Base-by-base conservation (phyloP, 2,888 invertebrate genomes). In the Masnerella sp. region DNA sequence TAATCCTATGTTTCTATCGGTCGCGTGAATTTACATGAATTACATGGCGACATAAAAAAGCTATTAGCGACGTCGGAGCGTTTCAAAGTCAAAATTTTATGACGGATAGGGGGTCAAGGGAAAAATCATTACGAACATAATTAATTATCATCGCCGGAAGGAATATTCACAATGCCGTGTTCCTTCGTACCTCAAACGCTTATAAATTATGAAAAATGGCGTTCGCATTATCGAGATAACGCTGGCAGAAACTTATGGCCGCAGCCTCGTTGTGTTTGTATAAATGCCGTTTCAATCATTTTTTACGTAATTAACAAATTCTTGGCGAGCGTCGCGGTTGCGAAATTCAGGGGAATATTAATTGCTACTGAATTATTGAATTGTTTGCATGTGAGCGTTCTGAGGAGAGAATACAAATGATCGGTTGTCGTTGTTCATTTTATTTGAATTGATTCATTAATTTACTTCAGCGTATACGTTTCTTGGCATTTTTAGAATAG, bases 181-280 rank as follows among this genome's bases (percentile, higher is more conserved):
- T 58, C 36, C 18, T 38, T 64, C 28, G 25, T 49, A 49, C 36
- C 52, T 22, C 40, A 45, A 65, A 34, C 52, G 38, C 34, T 65
- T 52, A 51, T 72, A 54, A 65, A 54, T 65, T 59, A 65, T 72
- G 58, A 65, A 71, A 71, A 71, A 71, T 64, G 49, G 43, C 51
- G 58, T 56, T 45, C 51, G 51, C 45, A 45, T 59, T 71, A 59
- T 43, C 64, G 30, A 58, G 64, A 64, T 59, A 64, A 56, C 45
- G 36, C 64, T 61, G 43, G 45, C 64, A 32, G 51, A 51, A 52
- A 71, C 42, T 64, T 52, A 71, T 58, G 15, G 17, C 34, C 7
- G 14, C 14, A 32, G 34, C 9, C 34, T 42, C 28, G 14, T 18
- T 18, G 14, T 42, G 22, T 43, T 64, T 32, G 54, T 40, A 17